Conservation (phyloP, 2,888 invertebrate genomes). For the Pollenia amentaria region DNA sequence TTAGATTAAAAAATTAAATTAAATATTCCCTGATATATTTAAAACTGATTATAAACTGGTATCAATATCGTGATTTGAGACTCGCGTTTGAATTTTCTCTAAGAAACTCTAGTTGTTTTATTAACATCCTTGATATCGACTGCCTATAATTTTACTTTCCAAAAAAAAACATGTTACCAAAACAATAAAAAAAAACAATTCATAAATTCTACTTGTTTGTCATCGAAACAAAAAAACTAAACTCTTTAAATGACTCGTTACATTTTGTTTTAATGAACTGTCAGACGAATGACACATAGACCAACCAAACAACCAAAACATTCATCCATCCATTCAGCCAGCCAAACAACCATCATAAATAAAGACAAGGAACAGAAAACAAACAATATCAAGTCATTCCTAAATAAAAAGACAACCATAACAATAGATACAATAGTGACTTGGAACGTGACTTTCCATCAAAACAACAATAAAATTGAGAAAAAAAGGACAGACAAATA, state of each 20-base stretch:
- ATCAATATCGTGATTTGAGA: no score
- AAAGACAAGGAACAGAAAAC: conserved; percentile 43
- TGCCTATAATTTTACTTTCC: not conserved
- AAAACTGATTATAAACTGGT: no score
- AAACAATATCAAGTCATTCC: conserved; percentile 68
- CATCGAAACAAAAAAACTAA: conserved; percentile 26
- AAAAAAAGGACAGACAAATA: conserved; percentile 37
- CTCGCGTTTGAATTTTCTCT: no score
- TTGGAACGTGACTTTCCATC: conserved; percentile 72
- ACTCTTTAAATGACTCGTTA: conserved; percentile 63
- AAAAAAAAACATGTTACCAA: not conserved
- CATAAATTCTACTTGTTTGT: conserved; percentile 38
- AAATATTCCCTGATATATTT: no score
- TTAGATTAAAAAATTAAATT: no score
- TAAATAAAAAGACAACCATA: conserved; percentile 65
- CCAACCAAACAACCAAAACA: conserved; percentile 47
- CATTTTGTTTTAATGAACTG: conserved; percentile 70
- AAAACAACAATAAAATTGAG: conserved; percentile 67
- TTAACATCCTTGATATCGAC: not conserved
- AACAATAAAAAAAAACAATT: not conserved
- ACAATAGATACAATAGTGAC: conserved; percentile 63
- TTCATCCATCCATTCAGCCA: conserved; percentile 9
- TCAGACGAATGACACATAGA: conserved; percentile 65
- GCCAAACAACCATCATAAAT: conserved; percentile 57
- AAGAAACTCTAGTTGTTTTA: no score